Base-by-base conservation (phyloP, 2,113 vertebrate species). In the Aphyosemion australe region DNA sequence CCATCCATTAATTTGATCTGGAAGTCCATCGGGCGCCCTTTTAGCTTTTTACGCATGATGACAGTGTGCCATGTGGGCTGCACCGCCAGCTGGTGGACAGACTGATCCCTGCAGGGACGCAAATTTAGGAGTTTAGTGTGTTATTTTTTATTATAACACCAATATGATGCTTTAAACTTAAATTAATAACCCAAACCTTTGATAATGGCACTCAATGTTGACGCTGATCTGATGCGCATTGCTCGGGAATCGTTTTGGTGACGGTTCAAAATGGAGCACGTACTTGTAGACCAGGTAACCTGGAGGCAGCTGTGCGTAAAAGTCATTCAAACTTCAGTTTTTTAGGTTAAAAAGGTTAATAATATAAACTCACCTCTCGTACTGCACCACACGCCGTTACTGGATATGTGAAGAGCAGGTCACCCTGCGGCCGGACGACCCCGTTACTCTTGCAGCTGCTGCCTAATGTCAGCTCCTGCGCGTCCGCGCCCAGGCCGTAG, bases 1-100 rank as follows among this genome's bases (percentile, higher is more conserved):
- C 92, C 89, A 12, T 91, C 84, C 90, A 92, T 90, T 53, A 90
- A 6, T n/a, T 79, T 65, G 18, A 93, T 88, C 18, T 61, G 60
- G 53, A 89, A 92, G n/a, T 88, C 61, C 32, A 34, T 66, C 3
- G 52, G 46, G 31, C 62, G 65, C 16, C 74, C 72, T 48, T 65
- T 82, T 14, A 93, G 79, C 2, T 11, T 77, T 78, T 90, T 90
- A 53, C 19, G 80, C 60, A 78, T 1, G 6, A 83, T 18, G 6
- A 56, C 39, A 9, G 83, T 76, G 39, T 67, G 8, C 89, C 86
- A 92, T 1, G 89, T 90, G 15, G 92, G 90, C 43, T 70, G 76
- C 26, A 91, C 79, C 1, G 78, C 86, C 55, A 89, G 82, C 12
- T 78, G 75, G 74, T 87, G 49, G 8, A 92, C 84, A n/a, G 90